A percentile compares a stretch with the other conserved stretches of the same genome.
These are phyloP conservation scores for Drosophila teissieri DNA, from an alignment of 1,140 invertebrate genomes.

Conservation along the genomic window DNA sequence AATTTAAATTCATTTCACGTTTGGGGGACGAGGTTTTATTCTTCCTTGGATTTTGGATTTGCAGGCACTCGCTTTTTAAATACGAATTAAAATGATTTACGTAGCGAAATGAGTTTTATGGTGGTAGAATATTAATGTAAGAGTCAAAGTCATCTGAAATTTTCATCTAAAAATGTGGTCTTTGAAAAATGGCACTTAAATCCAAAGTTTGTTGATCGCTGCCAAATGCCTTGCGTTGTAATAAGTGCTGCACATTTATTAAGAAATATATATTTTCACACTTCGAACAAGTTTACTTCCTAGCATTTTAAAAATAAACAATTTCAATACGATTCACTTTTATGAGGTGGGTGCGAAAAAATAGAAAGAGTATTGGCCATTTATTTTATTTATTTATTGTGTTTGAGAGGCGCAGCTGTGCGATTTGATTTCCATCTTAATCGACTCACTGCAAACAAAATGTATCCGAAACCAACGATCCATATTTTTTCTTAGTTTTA, in stretches of 20 bases:
- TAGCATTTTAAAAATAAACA: neutral
- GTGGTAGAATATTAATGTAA: neutral
- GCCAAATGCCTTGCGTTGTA: neutral
- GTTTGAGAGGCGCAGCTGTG: conserved; percentile 31
- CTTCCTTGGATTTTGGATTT: neutral
- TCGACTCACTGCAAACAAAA: conserved; percentile 14
- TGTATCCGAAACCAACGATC: neutral
- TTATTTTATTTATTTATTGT: conserved; percentile 45
- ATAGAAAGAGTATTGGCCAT: neutral
- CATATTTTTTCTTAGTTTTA: neutral
- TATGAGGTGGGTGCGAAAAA: conserved; percentile 10
- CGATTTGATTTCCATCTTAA: conserved; percentile 26
- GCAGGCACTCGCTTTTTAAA: neutral
- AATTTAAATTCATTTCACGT: neutral
- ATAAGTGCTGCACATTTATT: neutral
- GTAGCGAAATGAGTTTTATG: neutral
- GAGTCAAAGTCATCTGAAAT: too few species aligned
- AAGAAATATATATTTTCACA: neutral
- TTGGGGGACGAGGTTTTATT: neutral
- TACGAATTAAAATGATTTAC: conserved; percentile 4
- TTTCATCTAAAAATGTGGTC: too few species aligned
- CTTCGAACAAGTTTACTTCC: neutral
- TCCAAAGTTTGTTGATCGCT: too few species aligned
- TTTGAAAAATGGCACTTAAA: too few species aligned
- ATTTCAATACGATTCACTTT: conserved; percentile 5